These are phyloP conservation scores for Palythoa grandis DNA, from an alignment of 92 coral and sea anemone genomes.

Conservation along the genomic window DNA sequence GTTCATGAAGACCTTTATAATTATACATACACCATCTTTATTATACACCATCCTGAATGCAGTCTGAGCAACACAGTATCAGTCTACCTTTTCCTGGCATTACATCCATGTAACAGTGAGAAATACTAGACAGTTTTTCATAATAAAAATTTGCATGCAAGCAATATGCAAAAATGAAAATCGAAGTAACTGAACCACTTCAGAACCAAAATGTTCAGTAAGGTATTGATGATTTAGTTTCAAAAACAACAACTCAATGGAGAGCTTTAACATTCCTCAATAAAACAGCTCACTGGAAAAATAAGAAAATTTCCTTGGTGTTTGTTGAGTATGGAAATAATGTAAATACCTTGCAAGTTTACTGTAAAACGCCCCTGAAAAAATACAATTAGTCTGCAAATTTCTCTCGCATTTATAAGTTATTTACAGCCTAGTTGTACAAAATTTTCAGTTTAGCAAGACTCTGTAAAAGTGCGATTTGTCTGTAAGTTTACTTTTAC, in stretches of 20 bases:
- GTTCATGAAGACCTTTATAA: too few relatives aligned
- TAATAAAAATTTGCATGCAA: neutral
- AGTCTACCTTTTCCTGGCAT: neutral
- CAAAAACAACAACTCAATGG: neutral
- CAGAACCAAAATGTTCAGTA: neutral
- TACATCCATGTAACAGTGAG: neutral
- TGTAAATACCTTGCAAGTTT: neutral
- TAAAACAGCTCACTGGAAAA: slow-evolving; percentile 2
- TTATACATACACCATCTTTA: too few relatives aligned
- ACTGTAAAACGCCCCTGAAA: neutral
- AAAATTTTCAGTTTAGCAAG: neutral
- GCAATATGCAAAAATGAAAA: neutral
- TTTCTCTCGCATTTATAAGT: neutral
- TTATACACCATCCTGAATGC: too few relatives aligned
- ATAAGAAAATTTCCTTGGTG: slow-evolving; percentile 1
- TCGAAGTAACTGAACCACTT: neutral
- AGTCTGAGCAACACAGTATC: too few relatives aligned
- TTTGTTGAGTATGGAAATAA: slow-evolving; percentile 11
- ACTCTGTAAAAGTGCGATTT: neutral
- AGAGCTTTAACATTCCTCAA: neutral
- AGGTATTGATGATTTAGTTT: neutral
- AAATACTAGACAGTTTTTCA: neutral
- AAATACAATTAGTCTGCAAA: neutral
- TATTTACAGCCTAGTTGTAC: neutral
- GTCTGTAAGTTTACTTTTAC: neutral